Conservation (phyloP, 2,888 invertebrate genomes). For the Thyatira batis region DNA sequence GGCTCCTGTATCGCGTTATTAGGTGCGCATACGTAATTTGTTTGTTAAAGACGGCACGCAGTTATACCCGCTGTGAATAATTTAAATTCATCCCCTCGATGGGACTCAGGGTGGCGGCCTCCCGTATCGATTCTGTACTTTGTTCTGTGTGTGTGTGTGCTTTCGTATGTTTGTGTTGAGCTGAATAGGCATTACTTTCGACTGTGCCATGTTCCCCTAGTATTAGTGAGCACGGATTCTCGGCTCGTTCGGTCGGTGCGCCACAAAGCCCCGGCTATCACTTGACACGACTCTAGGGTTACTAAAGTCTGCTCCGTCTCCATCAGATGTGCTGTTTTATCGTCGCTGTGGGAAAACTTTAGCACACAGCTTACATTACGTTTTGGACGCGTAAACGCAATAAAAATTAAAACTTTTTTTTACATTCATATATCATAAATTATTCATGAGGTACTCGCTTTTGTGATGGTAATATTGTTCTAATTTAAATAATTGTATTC, state of each 20-base stretch:
- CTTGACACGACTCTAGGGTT: constrained; percentile 55
- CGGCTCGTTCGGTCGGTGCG: constrained; percentile 64
- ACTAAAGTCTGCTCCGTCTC: constrained; percentile 26
- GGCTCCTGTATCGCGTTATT: constrained; percentile 73
- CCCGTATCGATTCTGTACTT: constrained; percentile 62
- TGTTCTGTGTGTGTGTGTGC: constrained; percentile 42
- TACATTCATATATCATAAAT: constrained; percentile 40
- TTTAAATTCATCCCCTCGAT: constrained; percentile 79
- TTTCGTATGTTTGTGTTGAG: constrained; percentile 45
- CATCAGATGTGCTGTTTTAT: constrained; percentile 24
- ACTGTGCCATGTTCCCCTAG: constrained; percentile 56
- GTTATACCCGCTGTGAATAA: constrained; percentile 81
- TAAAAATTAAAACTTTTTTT: constrained; percentile 43
- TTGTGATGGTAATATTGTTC: constrained; percentile 61
- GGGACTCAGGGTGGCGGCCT: constrained; percentile 56
- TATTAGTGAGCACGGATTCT: constrained; percentile 65
- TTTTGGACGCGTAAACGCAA: constrained; percentile 31
- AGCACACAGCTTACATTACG: constrained; percentile 15
- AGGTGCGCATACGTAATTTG: constrained; percentile 81
- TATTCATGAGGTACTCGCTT: constrained; percentile 50
- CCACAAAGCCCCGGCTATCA: constrained; percentile 68
- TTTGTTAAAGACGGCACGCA: constrained; percentile 81
- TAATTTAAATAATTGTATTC: constrained; percentile 63
- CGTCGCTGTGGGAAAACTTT: constrained; percentile 17
- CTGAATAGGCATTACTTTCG: constrained; percentile 53